Percentiles rank a stretch among this genome's conserved stretches.
phyloP scores from a whole-genome alignment of 2,797 vertebrate species.

The Myotis myotis region DNA sequence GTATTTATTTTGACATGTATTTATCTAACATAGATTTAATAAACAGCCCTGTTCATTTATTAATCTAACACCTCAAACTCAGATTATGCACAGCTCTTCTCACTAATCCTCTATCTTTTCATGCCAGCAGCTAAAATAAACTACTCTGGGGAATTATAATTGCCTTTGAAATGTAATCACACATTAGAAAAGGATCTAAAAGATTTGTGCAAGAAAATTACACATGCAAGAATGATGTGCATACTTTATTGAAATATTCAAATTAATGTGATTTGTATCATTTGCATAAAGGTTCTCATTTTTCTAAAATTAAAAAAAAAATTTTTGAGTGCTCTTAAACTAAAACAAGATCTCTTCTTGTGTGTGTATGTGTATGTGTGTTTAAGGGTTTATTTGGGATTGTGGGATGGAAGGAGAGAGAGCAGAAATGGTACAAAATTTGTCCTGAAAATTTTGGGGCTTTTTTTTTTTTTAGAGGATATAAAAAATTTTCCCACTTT shows the following conservation, averaged over 20 bases:
- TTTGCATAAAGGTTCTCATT: slow-evolving; percentile 12
- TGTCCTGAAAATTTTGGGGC: background rate
- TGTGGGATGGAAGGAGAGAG: background rate
- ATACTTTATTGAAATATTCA: slow-evolving; percentile 45
- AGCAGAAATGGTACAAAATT: background rate
- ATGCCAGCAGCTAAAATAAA: background rate
- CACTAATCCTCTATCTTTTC: background rate
- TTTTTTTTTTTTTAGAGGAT: background rate
- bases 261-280: background rate
- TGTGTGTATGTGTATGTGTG: background rate
- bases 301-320: background rate
- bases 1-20: background rate
- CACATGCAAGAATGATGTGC: slow-evolving; percentile 14
- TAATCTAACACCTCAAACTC: background rate
- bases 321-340: background rate
- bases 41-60: slow-evolving; percentile 6
- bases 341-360: background rate
- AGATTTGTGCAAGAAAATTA: slow-evolving; percentile 10
- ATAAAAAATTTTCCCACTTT: background rate
- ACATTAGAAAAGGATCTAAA: slow-evolving; percentile 18
- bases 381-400: background rate
- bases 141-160: background rate
- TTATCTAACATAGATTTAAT: background rate
- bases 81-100: background rate
- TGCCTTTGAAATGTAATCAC: slow-evolving; percentile 35